Base-by-base conservation (phyloP, 2,888 invertebrate genomes). In the Phrixothrix hirtus region DNA sequence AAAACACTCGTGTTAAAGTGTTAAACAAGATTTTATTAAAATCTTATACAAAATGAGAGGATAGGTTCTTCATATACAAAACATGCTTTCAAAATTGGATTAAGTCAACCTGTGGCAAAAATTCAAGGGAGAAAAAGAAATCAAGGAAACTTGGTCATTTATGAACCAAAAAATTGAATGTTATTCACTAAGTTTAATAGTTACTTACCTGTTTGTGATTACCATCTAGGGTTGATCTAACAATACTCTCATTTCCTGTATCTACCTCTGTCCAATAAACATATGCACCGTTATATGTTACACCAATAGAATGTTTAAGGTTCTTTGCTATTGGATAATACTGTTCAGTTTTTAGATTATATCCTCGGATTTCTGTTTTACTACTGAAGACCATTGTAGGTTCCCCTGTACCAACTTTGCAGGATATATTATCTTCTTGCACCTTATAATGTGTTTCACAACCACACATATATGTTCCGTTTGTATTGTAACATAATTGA, bases 251-350 rank as follows among this genome's bases (percentile, higher is more conserved):
- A n/a, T 83, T 82, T 1, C 85, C 86, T 2, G 82, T 72, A 1
- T 82, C 80, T 1, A 86, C 82, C 62, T 89, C 87, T 2, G 89
- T 87, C 92, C 92, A 93, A 69, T 89, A 92, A 16, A 91, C 72
- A 58, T 83, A 77, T 1, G 77, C 76, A 0, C 86, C 87, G 65
- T 92, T 89, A 60, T 80, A 85, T 0, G 86, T 78, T 0, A 93
- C 84, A 1, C 88, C 89, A 3, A 84, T 82, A 1, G 81, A 83
- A 56, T 83, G 81, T 29, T 79, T 79, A 15, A 83, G 69, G 55
- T 81, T 77, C 21, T 67, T 72, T 0, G 79, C 79, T 1, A 85
- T 69, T 44, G 76, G 38, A 70, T 77, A 69, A 72, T 81, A 76
- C 1, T 79, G 60, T 30, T 80, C 74, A 0, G 83, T 80, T 27